Evolutionary conservation across 2,113 vertebrate species (phyloP).

Genomic region (Orthonyx spaldingii): DNA sequence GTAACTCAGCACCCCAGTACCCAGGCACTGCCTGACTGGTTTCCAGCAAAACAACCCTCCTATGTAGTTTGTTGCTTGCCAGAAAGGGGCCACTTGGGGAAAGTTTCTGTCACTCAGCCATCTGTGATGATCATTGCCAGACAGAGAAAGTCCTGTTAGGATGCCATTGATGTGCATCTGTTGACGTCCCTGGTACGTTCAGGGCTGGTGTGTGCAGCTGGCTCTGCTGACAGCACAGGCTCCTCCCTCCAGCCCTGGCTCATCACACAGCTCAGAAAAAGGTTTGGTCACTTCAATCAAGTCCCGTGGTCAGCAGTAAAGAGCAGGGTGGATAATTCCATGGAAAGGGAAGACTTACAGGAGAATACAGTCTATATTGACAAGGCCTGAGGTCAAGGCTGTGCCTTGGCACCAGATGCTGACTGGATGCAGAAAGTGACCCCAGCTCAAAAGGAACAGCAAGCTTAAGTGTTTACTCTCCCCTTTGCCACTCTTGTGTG

Average conservation of each 20-base stretch:
- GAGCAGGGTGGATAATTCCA: neutral
- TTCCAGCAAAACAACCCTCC: neutral
- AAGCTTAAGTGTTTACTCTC: neutral
- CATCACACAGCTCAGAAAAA: neutral
- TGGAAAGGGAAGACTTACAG: neutral
- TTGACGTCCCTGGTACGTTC: neutral
- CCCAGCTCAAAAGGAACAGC: neutral
- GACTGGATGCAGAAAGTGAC: neutral
- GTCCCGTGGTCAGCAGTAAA: neutral
- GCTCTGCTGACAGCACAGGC: neutral
- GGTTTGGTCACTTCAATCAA: neutral
- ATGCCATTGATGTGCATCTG: slow-evolving; percentile 40
- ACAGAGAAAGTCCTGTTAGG: neutral
- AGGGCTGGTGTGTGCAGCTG: slow-evolving; percentile 32
- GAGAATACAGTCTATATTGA: neutral
- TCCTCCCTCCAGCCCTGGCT: neutral
- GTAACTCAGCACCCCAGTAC: neutral
- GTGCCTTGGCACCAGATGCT: neutral
- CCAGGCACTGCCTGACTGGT: neutral
- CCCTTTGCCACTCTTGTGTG: neutral
- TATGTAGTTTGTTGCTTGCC: neutral
- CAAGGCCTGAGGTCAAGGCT: neutral
- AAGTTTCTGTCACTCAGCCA: slow-evolving; percentile 12
- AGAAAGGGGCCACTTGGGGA: slow-evolving; percentile 20
- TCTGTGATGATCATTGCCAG: slow-evolving; percentile 37